Evolutionary conservation across 2,888 invertebrate species (phyloP), one percentile per base, ranked within the genome.

Genomic region (Brachypalpus laphriformis): DNA sequence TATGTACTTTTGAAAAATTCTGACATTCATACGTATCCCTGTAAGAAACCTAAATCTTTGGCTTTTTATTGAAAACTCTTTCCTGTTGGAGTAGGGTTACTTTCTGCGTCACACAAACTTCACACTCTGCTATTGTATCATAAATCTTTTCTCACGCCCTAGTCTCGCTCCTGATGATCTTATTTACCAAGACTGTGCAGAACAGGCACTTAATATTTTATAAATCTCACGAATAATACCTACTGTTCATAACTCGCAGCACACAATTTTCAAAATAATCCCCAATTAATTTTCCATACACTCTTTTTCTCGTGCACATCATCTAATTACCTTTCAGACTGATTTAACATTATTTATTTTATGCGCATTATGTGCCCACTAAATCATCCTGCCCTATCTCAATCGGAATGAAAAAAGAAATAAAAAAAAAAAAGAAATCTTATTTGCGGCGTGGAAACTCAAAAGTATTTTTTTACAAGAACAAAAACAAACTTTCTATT

Each of bases 381-480:
- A 59, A 66, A 66, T 74, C 51, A 75, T 76, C 61, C 34, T 54
- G 37, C 37, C 47, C 20, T 68, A 40, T 59, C 61, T 34, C 20
- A 75, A 47, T 54, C 61, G 57, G 56, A 22, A 11, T 31, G 37
- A 37, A 37, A 28, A 47, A 63, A 47, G 40, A 25, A 16, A 37
- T 28, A 14, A 34, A 42, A 18, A 65, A 51, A 37, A 25, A 63
- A 81, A 81, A 54, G 63, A 70, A 75, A 61, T 68, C 61, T 31
- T 56, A 70, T 68, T 75, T 81, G 81, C 61, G 75, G 68, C 63
- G 56, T 37, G 59, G 25, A 75, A 81, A 68, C 75, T 81, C 37
- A 54, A 28, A 81, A 63, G 54, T 57, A 65, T 68, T 70, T 81
- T n/a, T 42, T 49, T 70, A 18, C 16, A 45, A 14, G 34, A 66